Evolutionary conservation across 2,888 invertebrate species (phyloP).

Genomic region (Eristalis arbustorum): DNA sequence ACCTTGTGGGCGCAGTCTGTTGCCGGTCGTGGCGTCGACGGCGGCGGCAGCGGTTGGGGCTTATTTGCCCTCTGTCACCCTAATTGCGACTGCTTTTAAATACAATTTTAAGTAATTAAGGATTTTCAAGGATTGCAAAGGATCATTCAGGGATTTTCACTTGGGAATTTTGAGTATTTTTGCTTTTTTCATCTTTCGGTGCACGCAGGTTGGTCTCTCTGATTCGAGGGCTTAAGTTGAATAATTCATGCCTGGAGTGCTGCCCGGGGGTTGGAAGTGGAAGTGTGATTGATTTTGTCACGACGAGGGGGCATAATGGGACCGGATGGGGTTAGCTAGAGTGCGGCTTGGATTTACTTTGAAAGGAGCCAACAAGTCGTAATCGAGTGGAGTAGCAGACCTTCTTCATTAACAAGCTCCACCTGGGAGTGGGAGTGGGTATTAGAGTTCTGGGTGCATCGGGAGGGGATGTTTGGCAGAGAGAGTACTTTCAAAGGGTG

Average conservation of each 20-base stretch:
- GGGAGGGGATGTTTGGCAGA: no score
- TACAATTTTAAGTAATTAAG: slow-evolving; percentile 62
- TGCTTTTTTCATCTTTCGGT: not conserved
- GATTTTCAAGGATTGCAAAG: slow-evolving; percentile 56
- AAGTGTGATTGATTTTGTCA: not conserved
- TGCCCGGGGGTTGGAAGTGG: not conserved
- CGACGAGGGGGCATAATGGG: not conserved
- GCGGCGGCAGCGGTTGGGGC: not conserved
- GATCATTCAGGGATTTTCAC: slow-evolving; percentile 39
- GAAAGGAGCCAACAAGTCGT: not conserved
- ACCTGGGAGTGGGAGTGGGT: not conserved
- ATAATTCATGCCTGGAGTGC: slow-evolving; percentile 12
- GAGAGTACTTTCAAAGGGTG: no score
- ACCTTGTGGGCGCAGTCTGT: slow-evolving; percentile 19
- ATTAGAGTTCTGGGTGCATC: no score
- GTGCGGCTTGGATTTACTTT: not conserved
- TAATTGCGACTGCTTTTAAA: slow-evolving; percentile 43
- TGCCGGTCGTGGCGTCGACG: not conserved
- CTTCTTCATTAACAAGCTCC: not conserved
- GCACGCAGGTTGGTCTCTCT: slow-evolving; percentile 18
- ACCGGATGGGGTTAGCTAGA: not conserved
- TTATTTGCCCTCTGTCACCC: slow-evolving; percentile 53
- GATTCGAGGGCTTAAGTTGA: slow-evolving; percentile 22
- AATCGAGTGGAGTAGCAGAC: not conserved
- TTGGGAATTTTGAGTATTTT: not conserved